A percentile compares a stretch with the other conserved stretches of the same genome.
phyloP scores from a whole-genome alignment of 2,888 invertebrate species.

The Limnephilus auricula region DNA sequence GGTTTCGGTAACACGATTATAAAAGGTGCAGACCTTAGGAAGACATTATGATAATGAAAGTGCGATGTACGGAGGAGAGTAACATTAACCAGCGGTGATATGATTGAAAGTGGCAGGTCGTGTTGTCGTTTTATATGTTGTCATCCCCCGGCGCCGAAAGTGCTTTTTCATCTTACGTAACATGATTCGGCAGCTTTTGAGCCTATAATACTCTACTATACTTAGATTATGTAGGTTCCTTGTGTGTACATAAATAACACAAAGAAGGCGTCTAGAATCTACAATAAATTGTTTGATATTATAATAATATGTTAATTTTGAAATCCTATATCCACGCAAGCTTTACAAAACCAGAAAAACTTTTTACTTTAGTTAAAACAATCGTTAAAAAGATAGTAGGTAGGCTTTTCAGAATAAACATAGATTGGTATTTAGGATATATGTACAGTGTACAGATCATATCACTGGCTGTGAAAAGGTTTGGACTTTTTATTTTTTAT shows the following conservation, averaged over 20 bases:
- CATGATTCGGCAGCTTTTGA: slow-evolving; percentile 46
- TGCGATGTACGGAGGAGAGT: slow-evolving; percentile 20
- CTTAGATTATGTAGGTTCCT: slow-evolving; percentile 2
- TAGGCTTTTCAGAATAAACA: no score
- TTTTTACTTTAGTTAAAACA: no score
- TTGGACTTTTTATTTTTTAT: no score
- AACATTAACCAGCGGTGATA: slow-evolving; percentile 22
- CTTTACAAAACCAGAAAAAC: no score
- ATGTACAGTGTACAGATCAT: no score
- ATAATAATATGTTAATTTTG: not conserved
- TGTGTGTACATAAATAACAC: not conserved
- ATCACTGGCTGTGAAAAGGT: no score
- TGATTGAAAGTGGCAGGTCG: slow-evolving; percentile 48
- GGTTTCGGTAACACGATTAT: slow-evolving; percentile 19
- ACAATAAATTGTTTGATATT: not conserved
- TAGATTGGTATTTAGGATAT: no score
- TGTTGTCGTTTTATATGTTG: slow-evolving; percentile 46
- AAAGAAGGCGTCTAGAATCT: not conserved
- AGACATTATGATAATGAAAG: slow-evolving; percentile 30
- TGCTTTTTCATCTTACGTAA: slow-evolving; percentile 49
- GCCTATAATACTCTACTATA: not conserved
- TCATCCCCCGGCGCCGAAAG: slow-evolving; percentile 37
- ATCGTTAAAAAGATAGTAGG: no score
- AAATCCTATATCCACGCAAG: no score
- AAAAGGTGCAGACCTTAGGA: slow-evolving; percentile 13